Evolutionary conservation across 2,888 invertebrate species (phyloP).

Genomic region (Bursaphelenchus okinawaensis): DNA sequence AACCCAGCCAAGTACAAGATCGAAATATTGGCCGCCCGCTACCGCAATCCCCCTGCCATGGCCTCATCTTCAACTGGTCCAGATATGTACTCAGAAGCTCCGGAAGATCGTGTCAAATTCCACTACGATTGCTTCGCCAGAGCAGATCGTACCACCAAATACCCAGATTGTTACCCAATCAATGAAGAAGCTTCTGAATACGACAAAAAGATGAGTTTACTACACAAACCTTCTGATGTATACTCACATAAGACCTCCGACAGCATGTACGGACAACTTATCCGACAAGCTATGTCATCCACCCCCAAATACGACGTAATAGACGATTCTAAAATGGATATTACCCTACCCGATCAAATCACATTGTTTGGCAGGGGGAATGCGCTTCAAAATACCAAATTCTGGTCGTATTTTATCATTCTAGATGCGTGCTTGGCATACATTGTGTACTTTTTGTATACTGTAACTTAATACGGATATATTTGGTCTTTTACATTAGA

Average conservation of each 20-base stretch:
- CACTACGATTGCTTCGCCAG: conserved; percentile 6
- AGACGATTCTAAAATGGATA: no score
- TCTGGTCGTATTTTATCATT: not conserved
- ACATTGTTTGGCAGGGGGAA: no score
- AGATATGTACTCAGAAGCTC: not conserved
- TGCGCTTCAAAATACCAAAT: not conserved
- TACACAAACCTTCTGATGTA: not conserved
- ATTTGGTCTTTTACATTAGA: no score
- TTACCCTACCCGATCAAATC: not conserved
- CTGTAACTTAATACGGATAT: not conserved
- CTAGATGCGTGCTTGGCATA: not conserved
- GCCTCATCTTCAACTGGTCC: not conserved
- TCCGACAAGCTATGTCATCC: no score
- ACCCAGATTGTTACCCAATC: not conserved
- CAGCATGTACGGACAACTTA: no score
- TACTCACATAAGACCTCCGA: not conserved
- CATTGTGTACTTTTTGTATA: not conserved
- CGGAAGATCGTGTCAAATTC: conserved; percentile 13
- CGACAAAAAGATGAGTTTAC: not conserved
- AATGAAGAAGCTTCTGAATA: not conserved
- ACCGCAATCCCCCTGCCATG: not conserved
- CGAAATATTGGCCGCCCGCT: not conserved
- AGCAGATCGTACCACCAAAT: not conserved
- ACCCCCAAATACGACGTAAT: no score
- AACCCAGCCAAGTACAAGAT: conserved; percentile 7